Evolutionary conservation across 2,888 invertebrate genomes (phyloP).

Genomic region (Odontomyia ornata): DNA sequence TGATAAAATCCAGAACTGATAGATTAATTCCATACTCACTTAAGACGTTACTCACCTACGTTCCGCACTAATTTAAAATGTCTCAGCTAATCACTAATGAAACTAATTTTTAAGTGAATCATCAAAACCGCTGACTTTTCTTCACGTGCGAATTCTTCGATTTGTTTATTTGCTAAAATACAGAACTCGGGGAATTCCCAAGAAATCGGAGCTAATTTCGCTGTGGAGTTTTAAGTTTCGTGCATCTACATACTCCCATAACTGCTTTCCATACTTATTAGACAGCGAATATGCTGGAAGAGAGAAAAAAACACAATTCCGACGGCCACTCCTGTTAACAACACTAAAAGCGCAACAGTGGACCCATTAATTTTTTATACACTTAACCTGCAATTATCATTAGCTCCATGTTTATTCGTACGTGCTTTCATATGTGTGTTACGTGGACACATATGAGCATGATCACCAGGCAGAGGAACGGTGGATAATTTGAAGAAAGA

Average conservation of each 20-base stretch:
- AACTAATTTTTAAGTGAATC: constrained; percentile 15
- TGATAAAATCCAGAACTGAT: too few relatives aligned
- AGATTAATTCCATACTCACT: too few relatives aligned
- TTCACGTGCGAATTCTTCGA: constrained; percentile 5
- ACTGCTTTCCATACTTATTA: constrained; percentile 12
- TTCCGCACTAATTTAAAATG: not conserved
- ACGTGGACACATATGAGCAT: not conserved
- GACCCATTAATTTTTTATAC: constrained; percentile 29
- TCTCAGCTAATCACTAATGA: constrained; percentile 11
- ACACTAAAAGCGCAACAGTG: constrained; percentile 6
- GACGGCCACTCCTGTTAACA: not conserved
- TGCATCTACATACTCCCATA: not conserved
- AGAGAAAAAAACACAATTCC: not conserved
- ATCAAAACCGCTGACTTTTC: constrained; percentile 19
- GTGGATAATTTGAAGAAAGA: not conserved
- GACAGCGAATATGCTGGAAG: too few relatives aligned
- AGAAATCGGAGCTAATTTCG: not conserved
- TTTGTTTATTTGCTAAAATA: constrained; percentile 8
- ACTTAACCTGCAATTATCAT: constrained; percentile 36
- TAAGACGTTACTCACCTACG: not conserved
- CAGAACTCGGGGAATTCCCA: not conserved
- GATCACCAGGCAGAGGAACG: not conserved
- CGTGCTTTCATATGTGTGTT: not conserved
- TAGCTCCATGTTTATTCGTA: not conserved
- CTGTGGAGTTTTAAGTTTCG: not conserved